Evolutionary conservation across 2,113 vertebrate species (phyloP).

Genomic region (Mormoops blainvillei): DNA sequence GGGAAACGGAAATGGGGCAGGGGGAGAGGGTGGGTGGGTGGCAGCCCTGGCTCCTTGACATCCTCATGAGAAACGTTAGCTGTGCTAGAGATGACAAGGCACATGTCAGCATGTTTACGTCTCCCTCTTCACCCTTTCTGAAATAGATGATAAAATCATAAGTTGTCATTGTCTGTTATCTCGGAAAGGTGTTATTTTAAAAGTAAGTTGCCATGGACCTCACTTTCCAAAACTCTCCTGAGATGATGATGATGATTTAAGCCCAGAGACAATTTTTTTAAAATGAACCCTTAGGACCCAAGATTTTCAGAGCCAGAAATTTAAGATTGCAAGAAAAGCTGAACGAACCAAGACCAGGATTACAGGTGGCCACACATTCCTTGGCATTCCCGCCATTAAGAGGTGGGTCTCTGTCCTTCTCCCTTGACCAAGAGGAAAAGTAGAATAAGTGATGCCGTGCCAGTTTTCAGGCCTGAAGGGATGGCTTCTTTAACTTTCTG

Average conservation of each 20-base stretch:
- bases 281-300: not conserved
- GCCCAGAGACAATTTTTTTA: not conserved
- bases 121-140: not conserved
- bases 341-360: not conserved
- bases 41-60: not conserved
- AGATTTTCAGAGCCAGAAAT: not conserved
- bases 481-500: not conserved
- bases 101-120: not conserved
- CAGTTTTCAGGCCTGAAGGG: not conserved
- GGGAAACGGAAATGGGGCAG: accelerated
- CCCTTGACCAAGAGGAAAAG: not conserved
- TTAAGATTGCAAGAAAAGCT: not conserved
- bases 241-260: not conserved
- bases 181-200: not conserved
- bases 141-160: not conserved
- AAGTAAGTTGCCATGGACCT: not conserved
- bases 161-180: not conserved
- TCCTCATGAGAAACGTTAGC: not conserved
- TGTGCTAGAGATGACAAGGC: not conserved
- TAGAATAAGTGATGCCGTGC: not conserved
- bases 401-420: not conserved
- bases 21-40: too few relatives aligned
- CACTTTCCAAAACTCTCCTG: not conserved
- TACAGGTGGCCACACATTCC: not conserved
- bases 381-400: not conserved